These are phyloP conservation scores for Cyrtonyx montezumae DNA, from an alignment of 2,113 vertebrate species.

Conservation along the genomic window DNA sequence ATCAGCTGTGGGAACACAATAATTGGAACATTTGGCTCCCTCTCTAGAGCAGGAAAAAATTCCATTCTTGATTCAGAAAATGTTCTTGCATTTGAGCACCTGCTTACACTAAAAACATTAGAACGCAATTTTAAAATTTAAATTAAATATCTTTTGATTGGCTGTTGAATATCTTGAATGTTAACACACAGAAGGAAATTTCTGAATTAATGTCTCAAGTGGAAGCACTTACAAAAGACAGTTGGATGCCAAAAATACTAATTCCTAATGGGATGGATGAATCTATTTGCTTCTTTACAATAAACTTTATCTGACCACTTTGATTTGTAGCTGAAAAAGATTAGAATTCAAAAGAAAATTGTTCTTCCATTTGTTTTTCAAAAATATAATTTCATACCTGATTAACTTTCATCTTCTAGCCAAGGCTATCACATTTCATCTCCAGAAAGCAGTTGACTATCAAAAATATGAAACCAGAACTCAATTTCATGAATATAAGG, in stretches of 20 bases:
- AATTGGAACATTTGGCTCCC: neutral
- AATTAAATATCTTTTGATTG: neutral
- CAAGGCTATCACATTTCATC: conserved; percentile 80
- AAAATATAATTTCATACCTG: conserved; percentile 75
- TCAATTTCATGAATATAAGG: neutral
- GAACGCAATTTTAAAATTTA: neutral
- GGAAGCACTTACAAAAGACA: conserved; percentile 69
- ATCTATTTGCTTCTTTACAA: conserved; percentile 76
- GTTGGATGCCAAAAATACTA: conserved; percentile 69
- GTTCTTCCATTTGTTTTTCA: too few species aligned
- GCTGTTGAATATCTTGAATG: neutral
- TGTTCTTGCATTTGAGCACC: neutral
- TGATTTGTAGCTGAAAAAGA: conserved; percentile 71
- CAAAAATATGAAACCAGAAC: neutral
- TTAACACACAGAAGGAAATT: neutral
- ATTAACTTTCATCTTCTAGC: conserved; percentile 78
- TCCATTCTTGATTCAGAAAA: neutral
- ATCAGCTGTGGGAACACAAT: neutral
- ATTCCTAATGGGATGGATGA: conserved; percentile 51
- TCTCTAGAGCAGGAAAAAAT: neutral
- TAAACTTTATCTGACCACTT: conserved; percentile 74
- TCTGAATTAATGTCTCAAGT: neutral
- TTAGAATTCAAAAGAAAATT: neutral
- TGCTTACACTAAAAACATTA: neutral
- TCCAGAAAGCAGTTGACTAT: conserved; percentile 49